These are phyloP conservation scores for Zoroaster sp. DNA, from an alignment of 53 echinoderm and acorn worm species.

Conservation along the genomic window DNA sequence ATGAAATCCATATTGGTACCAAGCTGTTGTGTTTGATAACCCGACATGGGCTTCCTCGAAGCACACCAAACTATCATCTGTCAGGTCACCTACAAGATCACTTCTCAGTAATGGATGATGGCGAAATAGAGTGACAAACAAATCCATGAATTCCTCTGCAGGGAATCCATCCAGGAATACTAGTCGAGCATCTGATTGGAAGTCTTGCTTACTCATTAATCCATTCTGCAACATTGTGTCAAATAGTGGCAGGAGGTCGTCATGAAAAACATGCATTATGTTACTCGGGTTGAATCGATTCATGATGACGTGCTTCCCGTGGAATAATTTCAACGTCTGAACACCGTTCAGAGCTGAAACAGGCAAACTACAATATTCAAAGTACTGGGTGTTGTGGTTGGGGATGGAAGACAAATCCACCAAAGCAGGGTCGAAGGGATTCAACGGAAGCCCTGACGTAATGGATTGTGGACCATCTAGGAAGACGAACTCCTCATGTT, in stretches of 20 bases:
- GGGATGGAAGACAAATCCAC: constrained; percentile 86
- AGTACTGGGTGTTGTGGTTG: constrained; percentile 97
- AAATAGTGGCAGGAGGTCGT: constrained; percentile 91
- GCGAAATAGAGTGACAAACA: constrained; percentile 68
- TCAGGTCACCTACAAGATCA: constrained; percentile 18
- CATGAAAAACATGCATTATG: constrained; percentile 96
- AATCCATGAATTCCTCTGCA: constrained; percentile 62
- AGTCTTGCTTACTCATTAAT: constrained; percentile 31
- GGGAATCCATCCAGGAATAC: constrained; percentile 74
- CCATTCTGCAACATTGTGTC: constrained; percentile 66
- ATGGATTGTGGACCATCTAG: constrained; percentile 68
- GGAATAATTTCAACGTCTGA: constrained; percentile 29
- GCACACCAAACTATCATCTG: constrained; percentile 51
- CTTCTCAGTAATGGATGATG: constrained; percentile 62
- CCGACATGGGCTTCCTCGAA: constrained; percentile 86
- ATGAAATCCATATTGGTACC: constrained; percentile 98
- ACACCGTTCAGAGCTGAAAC: constrained; percentile 10
- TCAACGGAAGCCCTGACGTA: constrained; percentile 59
- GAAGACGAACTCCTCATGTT: constrained; percentile 72
- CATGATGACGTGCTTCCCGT: constrained; percentile 73
- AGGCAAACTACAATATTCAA: constrained; percentile 71
- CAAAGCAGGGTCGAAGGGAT: constrained; percentile 81
- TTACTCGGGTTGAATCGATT: constrained; percentile 91
- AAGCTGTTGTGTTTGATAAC: constrained; percentile 72
- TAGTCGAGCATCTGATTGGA: constrained; percentile 29